A percentile compares a stretch with the other conserved stretches of the same genome.
Evolutionary conservation across 2,113 vertebrate species (phyloP).

Genomic region (Brachyhypopomus occidentalis): DNA sequence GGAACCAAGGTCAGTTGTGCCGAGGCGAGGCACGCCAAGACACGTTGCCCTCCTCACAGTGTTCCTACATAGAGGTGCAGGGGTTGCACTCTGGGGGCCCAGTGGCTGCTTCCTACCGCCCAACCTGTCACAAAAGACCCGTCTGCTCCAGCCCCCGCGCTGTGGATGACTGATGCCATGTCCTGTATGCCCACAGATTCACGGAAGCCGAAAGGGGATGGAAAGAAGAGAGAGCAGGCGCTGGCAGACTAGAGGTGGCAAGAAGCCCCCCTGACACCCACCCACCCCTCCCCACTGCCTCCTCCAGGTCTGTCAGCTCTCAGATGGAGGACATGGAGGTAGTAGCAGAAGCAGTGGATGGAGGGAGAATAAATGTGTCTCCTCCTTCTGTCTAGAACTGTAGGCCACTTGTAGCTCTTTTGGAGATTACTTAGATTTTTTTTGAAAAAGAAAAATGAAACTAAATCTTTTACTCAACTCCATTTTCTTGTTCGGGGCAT

Average conservation of each 20-base stretch:
- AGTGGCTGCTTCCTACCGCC: background rate
- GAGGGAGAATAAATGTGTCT: background rate
- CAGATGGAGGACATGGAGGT: constrained; percentile 3
- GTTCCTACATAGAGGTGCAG: background rate
- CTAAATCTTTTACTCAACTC: constrained; percentile 60
- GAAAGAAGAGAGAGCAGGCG: constrained; percentile 75
- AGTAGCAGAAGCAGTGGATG: background rate
- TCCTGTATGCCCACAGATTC: constrained; percentile 63
- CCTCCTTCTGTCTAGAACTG: background rate
- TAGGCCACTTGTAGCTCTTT: constrained; percentile 11
- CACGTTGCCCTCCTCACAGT: constrained; percentile 9
- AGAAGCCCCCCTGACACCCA: constrained; percentile 35
- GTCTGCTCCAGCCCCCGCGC: background rate
- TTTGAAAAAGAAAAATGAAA: constrained; percentile 1
- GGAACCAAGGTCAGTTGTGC: background rate
- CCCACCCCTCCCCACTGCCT: constrained; percentile 41
- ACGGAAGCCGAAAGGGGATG: constrained; percentile 77
- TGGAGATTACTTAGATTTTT: constrained; percentile 11
- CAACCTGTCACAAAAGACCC: background rate
- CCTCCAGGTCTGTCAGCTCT: background rate
- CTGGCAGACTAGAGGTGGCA: constrained; percentile 65
- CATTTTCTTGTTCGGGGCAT: constrained; percentile 42
- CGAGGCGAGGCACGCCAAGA: background rate
- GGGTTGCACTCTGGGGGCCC: background rate
- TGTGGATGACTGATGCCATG: constrained; percentile 20